Evolutionary conservation across 2,113 vertebrate species (phyloP).

Genomic region (Tachysurus fulvidraco): DNA sequence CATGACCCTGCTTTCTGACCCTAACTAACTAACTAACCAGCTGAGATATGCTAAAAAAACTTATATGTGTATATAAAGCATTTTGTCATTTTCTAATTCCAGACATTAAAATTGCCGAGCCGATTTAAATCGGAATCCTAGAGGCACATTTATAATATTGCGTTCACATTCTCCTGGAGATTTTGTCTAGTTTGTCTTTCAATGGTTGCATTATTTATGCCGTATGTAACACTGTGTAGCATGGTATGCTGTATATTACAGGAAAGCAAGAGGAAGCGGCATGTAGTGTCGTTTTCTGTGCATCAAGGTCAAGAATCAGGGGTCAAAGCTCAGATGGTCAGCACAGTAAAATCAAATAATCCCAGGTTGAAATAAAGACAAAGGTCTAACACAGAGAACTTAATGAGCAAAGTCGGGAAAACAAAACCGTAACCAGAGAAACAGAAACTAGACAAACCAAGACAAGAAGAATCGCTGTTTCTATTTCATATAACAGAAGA

Average conservation of each 20-base stretch:
- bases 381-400: background rate
- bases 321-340: background rate
- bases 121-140: background rate
- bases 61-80: background rate
- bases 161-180: background rate
- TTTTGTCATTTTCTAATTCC: background rate
- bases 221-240: background rate
- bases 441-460: background rate
- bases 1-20: background rate
- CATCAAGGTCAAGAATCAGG: background rate
- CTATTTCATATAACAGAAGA: background rate
- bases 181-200: background rate
- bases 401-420: background rate
- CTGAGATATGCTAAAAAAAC: background rate
- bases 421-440: background rate
- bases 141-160: background rate
- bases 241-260: background rate
- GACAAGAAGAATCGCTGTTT: background rate
- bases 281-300: background rate
- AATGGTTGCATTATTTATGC: slow-evolving; percentile 9
- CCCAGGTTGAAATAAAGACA: background rate
- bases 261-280: background rate
- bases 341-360: background rate
- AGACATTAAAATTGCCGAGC: background rate
- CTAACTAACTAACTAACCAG: slow-evolving; percentile 1